Evolutionary conservation across 2,888 invertebrate species (phyloP), one percentile per base, ranked within the genome.

Genomic region (Marasmarcha lunaedactyla): DNA sequence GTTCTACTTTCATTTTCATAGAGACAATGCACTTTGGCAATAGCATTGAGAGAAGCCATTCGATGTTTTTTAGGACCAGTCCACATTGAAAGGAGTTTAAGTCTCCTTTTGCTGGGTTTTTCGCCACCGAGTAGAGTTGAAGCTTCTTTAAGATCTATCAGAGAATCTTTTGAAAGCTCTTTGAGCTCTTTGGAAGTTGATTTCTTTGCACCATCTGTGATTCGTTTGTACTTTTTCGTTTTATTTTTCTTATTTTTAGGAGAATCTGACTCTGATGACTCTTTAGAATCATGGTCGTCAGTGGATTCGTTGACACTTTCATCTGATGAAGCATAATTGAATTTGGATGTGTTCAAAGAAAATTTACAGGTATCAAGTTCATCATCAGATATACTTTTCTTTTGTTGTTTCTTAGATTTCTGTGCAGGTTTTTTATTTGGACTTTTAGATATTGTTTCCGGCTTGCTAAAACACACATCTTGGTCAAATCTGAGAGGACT

Each of bases 1-100:
- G 89, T 89, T 37, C 91, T 85, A 38, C 91, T 90, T 73, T 95
- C 95, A 62, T 95, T 95, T 70, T 95, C 95, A 59, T 95, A 95
- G 14, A 95, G 84, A 59, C 94, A 94, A 64, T 95, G 94, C 1
- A 95, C 95, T 81, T 95, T 95, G 15, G 94, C 94, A 51, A 92
- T 69, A 1, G 95, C 95, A 63, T 95, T 95, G 20, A 95, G 71
- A 1, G 95, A 94, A 27, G 95, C 95, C 71, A 94, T 93, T 48
- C 95, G 87, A 61, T 93, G 92, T 35, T 91, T 86, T 68, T 93
- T 94, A 14, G 93, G 92, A 0, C 91, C 92, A 47, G 85, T 86
- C 90, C 90, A 90, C 74, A 90, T 89, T 1, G 89, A 88, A 43
- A 88, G 83, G 27, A 90, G 70, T 57, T 88, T 87, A 50, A 88